Percentiles rank a stretch among this genome's conserved stretches.
Conservation (phyloP, 2,113 vertebrate species). For the Panurus biarmicus region DNA sequence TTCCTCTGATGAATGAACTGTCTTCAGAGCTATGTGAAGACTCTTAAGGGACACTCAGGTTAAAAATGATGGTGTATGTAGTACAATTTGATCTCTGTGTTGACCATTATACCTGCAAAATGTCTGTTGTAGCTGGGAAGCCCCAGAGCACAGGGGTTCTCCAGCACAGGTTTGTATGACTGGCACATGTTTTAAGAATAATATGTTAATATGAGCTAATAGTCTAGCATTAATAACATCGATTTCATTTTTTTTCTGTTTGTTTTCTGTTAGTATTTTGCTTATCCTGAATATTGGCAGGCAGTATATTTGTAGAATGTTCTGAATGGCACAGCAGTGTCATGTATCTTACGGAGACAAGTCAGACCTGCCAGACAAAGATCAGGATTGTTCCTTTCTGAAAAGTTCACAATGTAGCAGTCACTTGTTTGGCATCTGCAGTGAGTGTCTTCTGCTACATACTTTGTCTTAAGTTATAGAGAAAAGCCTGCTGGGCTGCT, state of each 20-base stretch:
- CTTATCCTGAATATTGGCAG: not conserved
- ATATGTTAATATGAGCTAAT: not conserved
- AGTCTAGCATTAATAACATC: not conserved
- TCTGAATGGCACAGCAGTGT: not conserved
- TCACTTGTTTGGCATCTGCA: not conserved
- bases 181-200: not conserved
- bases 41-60: not conserved
- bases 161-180: not conserved
- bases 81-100: not conserved
- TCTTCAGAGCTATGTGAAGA: constrained; percentile 4
- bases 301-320: not conserved
- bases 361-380: not conserved
- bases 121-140: not conserved
- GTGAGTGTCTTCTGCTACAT: not conserved
- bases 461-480: rapidly evolving
- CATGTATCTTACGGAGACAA: rapidly evolving
- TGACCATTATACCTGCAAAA: not conserved
- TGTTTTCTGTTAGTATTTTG: not conserved
- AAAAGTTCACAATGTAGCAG: not conserved
- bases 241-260: not conserved
- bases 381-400: not conserved
- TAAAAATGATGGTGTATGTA: not conserved
- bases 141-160: not conserved
- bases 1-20: constrained; percentile 29
- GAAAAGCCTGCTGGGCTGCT: not conserved